Evolutionary conservation across 2,113 vertebrate species (phyloP), one percentile per base, ranked within the genome.

Genomic region (Hypanus sabinus): DNA sequence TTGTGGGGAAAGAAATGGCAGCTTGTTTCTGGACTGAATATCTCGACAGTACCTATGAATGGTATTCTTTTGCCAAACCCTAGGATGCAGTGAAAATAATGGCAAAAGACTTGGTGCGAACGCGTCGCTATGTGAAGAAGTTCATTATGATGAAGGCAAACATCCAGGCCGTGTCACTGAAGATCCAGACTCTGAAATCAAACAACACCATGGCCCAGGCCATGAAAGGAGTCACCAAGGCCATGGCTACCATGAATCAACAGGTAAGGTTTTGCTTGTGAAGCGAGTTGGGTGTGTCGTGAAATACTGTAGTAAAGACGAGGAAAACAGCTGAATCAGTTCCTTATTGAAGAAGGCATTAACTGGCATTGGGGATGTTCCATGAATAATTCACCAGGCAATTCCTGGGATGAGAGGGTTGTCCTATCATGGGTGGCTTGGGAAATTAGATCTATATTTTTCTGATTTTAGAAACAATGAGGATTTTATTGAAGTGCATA

Each of bases 161-260:
- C 92, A 98, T 99, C 93, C 98, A 99, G 96, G 98, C 98, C 0
- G 98, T 99, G 94, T 98, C 98, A 8, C 97, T 99, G n/a, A 98
- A 99, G 96, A 99, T 99, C 94, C 98, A 99, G 96, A 99, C 98
- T 0, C 97, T 99, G 30, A 99, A 99, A 57, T 99, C 98, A 60
- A 99, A 99, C 97, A 99, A 98, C 96, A 98, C 98, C 62, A 99
- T 99, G 98, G 98, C 98, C 0, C 98, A 98, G 95, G 98, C 98
- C 7, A 99, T 99, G 98, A 98, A 98, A 11, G 98, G 98, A 0
- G 98, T 99, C 93, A 99, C 98, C 71, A 98, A 99, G 95, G 98
- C 98, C 93, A 99, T 99, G 98, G 98, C 98, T 94, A 99, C 98
- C 95, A 99, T 99, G 98, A 99, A 99, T 97, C 96, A 97, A 95